Base-by-base conservation (phyloP, 1,140 invertebrate species). In the Eumeta japonica region DNA sequence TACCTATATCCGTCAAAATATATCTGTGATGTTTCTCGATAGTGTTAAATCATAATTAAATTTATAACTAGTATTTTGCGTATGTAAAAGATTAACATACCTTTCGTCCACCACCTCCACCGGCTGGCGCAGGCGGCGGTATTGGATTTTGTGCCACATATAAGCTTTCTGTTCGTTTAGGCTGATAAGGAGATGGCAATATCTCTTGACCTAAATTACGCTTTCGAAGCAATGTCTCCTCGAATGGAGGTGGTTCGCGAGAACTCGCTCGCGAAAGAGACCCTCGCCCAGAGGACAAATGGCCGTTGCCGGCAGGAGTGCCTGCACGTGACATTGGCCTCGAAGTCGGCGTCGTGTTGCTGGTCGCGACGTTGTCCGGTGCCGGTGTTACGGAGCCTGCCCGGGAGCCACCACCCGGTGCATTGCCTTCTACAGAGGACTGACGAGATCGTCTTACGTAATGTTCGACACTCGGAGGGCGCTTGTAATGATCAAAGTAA, bases 401-500 rank as follows among this genome's bases (percentile, higher is more conserved):
- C 53, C 55, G 10, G 58, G 55, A 2, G 13, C 17, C 24, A 10
- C 24, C 10, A 58, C 70, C 1, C 35, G 45, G 52, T 11, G 59
- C 59, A 5, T 62, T 58, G 4, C 65, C 65, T 48, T 90, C 86
- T 9, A 90, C 80, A 3, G 88, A 89, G 2, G 89, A 79, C 56
- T 90, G 88, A 39, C 88, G 80, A 0, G 87, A 89, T 28, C 78
- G 76, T 43, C 85, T 76, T 1, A 83, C 80, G 57, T 88, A 92
- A 39, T 89, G 80, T 75, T 93, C 90, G 20, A 92, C 87, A 74
- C 89, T 92, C 2, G 89, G 88, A 36, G 90, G 87, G 57, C 88
- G 80, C 64, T 92, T 92, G 61, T 97, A 98, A 60, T 97, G 94
- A 76, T 97, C 93, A 64, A 97, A 84, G 56, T 84, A 81, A 51